Evolutionary conservation across 2,113 vertebrate species (phyloP), one percentile per base, ranked within the genome.

Genomic region (Thryonomys swinderianus): DNA sequence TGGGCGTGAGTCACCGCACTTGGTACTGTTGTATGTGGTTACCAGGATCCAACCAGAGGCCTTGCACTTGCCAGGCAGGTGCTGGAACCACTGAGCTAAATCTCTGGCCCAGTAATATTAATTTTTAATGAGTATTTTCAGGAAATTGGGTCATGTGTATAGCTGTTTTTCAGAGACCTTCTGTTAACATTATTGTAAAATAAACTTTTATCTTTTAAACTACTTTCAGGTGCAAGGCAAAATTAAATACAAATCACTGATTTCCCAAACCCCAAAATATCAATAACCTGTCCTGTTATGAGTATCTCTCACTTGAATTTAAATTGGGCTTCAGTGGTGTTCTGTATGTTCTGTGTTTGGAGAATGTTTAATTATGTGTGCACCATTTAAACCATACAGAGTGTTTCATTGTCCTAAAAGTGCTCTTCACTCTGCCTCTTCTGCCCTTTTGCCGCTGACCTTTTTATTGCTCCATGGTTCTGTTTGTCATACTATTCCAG

Each of bases 71-170:
- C n/a, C n/a, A n/a, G n/a, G n/a, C n/a, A n/a, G n/a, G n/a, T n/a
- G n/a, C n/a, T n/a, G n/a, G n/a, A n/a, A n/a, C n/a, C n/a, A n/a
- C n/a, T n/a, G n/a, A n/a, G n/a, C n/a, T n/a, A n/a, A n/a, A n/a
- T n/a, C n/a, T n/a, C n/a, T n/a, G n/a, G n/a, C n/a, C n/a, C n/a
- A 74, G 55, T 25, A 69, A 78, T 55, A 37, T 51, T 89, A 76
- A 79, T 79, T 66, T 91, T 91, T 87, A 87, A 25, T 91, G 40
- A 86, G 23, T 91, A 45, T 71, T 81, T 23, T 73, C 30, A 87
- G 32, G n/a, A 91, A 81, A 45, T 42, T 85, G 62, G 7, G 21
- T 61, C 10, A 10, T 69, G 32, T 25, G 16, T 51, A 2, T 76
- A 92, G n/a, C 20, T 81, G 53, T 51, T 80, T 23, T 30, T 76